Conservation (phyloP, 2,888 invertebrate species). For the Linnaemya tessellans region DNA sequence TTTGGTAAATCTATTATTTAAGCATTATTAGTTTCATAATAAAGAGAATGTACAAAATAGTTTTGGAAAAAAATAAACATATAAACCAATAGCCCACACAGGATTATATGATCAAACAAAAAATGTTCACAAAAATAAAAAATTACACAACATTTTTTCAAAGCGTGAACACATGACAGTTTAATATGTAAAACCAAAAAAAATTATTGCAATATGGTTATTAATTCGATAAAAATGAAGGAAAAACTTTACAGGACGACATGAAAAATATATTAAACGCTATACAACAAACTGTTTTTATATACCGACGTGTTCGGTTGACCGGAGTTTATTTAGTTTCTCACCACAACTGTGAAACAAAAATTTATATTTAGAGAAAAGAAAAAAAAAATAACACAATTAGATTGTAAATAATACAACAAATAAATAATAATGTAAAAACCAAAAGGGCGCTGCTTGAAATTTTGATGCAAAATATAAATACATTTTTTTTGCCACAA, state of each 20-base stretch:
- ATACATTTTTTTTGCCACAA: not conserved
- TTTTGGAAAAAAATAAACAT: not conserved
- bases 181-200: not conserved
- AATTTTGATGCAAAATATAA: slow-evolving; percentile 1
- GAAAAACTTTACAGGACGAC: not conserved
- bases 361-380: not conserved
- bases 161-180: slow-evolving; percentile 10
- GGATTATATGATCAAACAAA: slow-evolving; percentile 37
- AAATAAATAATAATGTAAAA: slow-evolving; percentile 24
- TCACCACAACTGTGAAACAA: slow-evolving; percentile 36
- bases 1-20: slow-evolving; percentile 14
- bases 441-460: slow-evolving; percentile 13
- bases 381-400: not conserved
- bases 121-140: not conserved
- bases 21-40: not conserved
- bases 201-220: not conserved
- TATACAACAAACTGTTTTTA: slow-evolving; percentile 6
- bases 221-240: slow-evolving; percentile 7
- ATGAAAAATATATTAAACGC: slow-evolving; percentile 18
- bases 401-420: slow-evolving; percentile 20
- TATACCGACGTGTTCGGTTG: not conserved
- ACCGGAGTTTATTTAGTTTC: slow-evolving; percentile 39
- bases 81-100: slow-evolving; percentile 36
- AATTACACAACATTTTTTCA: slow-evolving; percentile 1
- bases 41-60: slow-evolving; percentile 2